These are phyloP conservation scores for Dicentrarchus labrax DNA, from an alignment of 2,113 vertebrate species.

Conservation along the genomic window DNA sequence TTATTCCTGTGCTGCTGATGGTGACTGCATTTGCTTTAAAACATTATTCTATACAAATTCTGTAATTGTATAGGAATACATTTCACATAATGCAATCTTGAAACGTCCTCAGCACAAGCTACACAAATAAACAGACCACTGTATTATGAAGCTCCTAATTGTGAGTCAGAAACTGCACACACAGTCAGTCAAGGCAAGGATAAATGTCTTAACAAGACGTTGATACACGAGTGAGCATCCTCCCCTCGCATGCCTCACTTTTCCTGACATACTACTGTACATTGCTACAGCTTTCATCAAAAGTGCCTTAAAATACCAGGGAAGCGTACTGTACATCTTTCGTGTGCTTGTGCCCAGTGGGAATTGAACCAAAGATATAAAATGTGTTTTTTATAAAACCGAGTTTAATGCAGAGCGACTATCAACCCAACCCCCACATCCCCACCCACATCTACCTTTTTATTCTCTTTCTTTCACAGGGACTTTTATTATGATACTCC, in stretches of 20 bases:
- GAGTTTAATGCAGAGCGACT: constrained; percentile 53
- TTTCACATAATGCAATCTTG: not conserved
- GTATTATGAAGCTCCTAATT: not conserved
- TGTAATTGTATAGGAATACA: not conserved
- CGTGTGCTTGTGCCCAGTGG: constrained; percentile 45
- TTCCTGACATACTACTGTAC: constrained; percentile 33
- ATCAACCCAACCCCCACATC: constrained; percentile 58
- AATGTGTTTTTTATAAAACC: constrained; percentile 37
- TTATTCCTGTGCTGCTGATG: constrained; percentile 6
- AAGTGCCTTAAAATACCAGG: constrained; percentile 50
- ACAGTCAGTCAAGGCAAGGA: not conserved
- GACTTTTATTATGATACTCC: constrained; percentile 62
- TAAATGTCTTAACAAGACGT: constrained; percentile 16
- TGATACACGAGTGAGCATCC: constrained; percentile 25
- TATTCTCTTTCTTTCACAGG: constrained; percentile 49
- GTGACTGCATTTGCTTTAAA: not conserved
- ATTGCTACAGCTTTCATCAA: constrained; percentile 54
- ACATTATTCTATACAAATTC: not conserved
- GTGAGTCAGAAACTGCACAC: not conserved
- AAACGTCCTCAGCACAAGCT: not conserved
- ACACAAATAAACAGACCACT: not conserved
- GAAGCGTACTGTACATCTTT: constrained; percentile 40
- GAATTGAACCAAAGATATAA: constrained; percentile 57
- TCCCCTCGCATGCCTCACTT: constrained; percentile 8
- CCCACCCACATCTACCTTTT: constrained; percentile 50